Evolutionary conservation across 2,797 vertebrate species (phyloP).

Genomic region (Enteromius paludinosus): DNA sequence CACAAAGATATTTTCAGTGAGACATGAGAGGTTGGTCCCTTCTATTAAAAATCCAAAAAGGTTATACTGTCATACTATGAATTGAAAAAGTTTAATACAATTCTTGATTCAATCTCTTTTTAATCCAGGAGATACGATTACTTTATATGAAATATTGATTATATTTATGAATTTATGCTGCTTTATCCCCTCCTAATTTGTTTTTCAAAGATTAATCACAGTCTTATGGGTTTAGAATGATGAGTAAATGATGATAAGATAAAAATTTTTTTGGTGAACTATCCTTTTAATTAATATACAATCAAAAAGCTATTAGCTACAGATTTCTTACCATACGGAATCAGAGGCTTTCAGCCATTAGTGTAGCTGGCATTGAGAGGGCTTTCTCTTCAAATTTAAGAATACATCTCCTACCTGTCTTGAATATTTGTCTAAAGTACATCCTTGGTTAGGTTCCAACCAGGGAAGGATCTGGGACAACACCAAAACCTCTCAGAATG

Average conservation of each 20-base stretch:
- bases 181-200: background rate
- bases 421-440: background rate
- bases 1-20: no score
- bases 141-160: no score
- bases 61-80: no score
- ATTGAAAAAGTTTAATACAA: no score
- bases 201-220: background rate
- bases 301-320: background rate
- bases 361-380: background rate
- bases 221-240: background rate
- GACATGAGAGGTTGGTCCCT: no score
- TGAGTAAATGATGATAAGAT: background rate
- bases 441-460: conserved; percentile 21
- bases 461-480: conserved; percentile 7
- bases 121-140: no score
- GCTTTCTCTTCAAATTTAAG: background rate
- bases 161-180: no score
- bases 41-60: no score
- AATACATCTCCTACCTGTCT: background rate
- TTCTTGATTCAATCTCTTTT: no score
- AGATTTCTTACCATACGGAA: background rate
- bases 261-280: background rate
- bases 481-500: background rate
- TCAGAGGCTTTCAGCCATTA: background rate
- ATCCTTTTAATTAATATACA: background rate